These are phyloP conservation scores for Zeus faber DNA, from an alignment of 2,113 vertebrate genomes.

Conservation along the genomic window DNA sequence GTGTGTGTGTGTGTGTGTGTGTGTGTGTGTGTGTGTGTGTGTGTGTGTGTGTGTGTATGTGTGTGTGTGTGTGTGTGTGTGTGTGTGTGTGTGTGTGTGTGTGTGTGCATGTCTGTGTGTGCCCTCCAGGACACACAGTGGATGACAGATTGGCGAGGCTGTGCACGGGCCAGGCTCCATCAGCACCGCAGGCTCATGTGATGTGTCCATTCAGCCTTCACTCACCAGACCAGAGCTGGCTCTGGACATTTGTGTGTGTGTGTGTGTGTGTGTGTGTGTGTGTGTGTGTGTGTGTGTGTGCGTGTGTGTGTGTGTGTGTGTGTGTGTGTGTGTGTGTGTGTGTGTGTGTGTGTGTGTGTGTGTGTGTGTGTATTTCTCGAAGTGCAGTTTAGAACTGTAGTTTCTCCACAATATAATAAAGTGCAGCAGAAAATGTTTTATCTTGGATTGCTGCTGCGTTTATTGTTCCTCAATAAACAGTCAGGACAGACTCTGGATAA, in stretches of 20 bases:
- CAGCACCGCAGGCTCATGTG: conserved; percentile 51
- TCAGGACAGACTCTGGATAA: no score
- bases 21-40: background rate
- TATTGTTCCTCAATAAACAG: no score
- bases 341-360: conserved; percentile 16
- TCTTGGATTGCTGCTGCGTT: no score
- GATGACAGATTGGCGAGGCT: conserved; percentile 64
- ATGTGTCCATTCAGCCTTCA: conserved; percentile 53
- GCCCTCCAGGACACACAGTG: conserved; percentile 34
- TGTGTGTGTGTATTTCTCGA: no score
- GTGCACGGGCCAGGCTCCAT: conserved; percentile 54
- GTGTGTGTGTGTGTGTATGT: background rate
- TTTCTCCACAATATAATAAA: no score
- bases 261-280: background rate
- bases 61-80: background rate
- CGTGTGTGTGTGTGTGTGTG: conserved; percentile 16
- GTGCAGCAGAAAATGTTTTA: no score
- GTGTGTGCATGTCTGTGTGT: conserved; percentile 29
- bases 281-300: conserved; percentile 10
- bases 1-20: background rate
- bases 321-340: background rate
- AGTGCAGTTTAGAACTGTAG: no score
- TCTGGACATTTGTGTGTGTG: conserved; percentile 11
- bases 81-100: conserved; percentile 13
- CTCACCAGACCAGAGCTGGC: conserved; percentile 35